Evolutionary conservation across 2,888 invertebrate species (phyloP).

Genomic region (Rotaria socialis): DNA sequence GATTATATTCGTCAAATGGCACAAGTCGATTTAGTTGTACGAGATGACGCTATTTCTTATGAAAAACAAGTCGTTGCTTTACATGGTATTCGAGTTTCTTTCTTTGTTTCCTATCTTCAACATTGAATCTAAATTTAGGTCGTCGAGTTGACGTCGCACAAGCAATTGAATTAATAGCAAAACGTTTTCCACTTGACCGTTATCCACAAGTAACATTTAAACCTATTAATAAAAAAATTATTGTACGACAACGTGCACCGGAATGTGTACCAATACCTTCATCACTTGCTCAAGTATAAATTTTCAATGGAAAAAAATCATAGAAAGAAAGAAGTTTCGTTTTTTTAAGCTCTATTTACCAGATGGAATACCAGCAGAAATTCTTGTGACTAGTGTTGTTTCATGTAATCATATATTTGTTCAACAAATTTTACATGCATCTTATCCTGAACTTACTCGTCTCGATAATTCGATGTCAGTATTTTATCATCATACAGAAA

Average conservation of each 20-base stretch:
- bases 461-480: conserved; percentile 78
- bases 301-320: too few relatives aligned
- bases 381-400: conserved; percentile 78
- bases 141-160: conserved; percentile 73
- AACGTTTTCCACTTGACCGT: conserved; percentile 75
- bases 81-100: not conserved
- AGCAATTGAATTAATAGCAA: conserved; percentile 77
- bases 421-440: conserved; percentile 89
- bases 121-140: conserved; percentile 61
- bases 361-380: conserved; percentile 64
- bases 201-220: conserved; percentile 75
- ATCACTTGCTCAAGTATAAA: not conserved
- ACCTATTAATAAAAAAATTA: conserved; percentile 58
- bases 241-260: conserved; percentile 39
- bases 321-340: too few relatives aligned
- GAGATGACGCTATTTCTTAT: conserved; percentile 70
- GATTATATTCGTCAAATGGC: conserved; percentile 72
- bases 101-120: not conserved
- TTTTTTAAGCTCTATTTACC: not conserved
- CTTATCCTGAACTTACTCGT: conserved; percentile 76
- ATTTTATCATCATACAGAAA: conserved; percentile 68
- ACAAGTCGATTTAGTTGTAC: conserved; percentile 73
- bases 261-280: not conserved
- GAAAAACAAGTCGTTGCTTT: conserved; percentile 72
- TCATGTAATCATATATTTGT: conserved; percentile 84